Conservation (phyloP, 1,140 invertebrate genomes). For the Orussus abietinus region DNA sequence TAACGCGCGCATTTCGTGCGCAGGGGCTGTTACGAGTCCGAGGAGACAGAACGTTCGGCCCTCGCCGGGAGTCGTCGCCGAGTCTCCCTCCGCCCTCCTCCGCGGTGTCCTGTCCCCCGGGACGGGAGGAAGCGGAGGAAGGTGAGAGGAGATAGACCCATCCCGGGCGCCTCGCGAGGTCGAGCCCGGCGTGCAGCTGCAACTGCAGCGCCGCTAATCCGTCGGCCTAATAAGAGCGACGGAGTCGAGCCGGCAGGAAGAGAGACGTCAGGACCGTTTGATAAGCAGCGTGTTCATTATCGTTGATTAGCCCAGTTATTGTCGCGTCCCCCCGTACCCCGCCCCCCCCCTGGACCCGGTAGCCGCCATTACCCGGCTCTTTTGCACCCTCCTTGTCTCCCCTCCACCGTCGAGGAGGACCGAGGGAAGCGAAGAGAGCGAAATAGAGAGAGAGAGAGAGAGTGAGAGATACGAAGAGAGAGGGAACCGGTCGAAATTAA, state of each 20-base stretch:
- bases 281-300: slow-evolving; percentile 34
- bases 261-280: slow-evolving; percentile 33
- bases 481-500: slow-evolving; percentile 21
- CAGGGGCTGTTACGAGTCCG: too few relatives aligned
- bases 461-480: slow-evolving; percentile 10
- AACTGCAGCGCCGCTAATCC: too few relatives aligned
- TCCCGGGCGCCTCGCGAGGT: too few relatives aligned
- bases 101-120: not conserved
- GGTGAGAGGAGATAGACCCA: not conserved
- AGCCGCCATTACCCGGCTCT: too few relatives aligned
- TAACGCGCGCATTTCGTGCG: slow-evolving; percentile 5
- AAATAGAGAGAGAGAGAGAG: not conserved
- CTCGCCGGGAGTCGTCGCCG: too few relatives aligned
- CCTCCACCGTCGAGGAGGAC: not conserved
- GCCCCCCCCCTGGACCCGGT: too few relatives aligned
- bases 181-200: too few relatives aligned
- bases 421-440: slow-evolving; percentile 1
- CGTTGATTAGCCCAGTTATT: slow-evolving; percentile 34
- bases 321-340: slow-evolving; percentile 23
- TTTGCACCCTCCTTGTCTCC: not conserved
- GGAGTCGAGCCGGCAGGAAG: slow-evolving; percentile 27
- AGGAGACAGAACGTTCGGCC: too few relatives aligned
- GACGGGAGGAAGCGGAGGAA: slow-evolving; percentile 1
- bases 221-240: too few relatives aligned
- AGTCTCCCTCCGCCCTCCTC: slow-evolving; percentile 3